Base-by-base conservation (phyloP, 1,140 invertebrate species). In the Lutraria rhynchaena region DNA sequence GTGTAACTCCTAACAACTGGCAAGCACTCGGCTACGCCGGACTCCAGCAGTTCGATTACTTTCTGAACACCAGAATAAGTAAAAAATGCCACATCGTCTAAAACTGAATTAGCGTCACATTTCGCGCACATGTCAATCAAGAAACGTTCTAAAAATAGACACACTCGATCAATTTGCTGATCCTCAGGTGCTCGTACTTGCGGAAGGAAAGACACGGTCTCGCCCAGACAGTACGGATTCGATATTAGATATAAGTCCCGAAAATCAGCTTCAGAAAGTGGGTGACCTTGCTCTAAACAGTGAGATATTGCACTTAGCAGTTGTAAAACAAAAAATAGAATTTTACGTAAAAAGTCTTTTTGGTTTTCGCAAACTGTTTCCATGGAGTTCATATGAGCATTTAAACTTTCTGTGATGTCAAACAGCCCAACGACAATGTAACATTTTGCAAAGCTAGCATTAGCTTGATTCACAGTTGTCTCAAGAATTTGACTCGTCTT, bases 301-400 rank as follows among this genome's bases (percentile, higher is more conserved):
- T 90, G 88, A 29, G 87, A 88, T 77, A 90, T 89, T 70, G 88
- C 88, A 85, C 89, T 90, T 24, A 90, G 67, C 22, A 90, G 75
- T 70, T 90, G 89, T 22, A 89, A 75, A 37, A 88, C 75, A 37
- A 84, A 83, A 58, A 86, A 88, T n/a, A 89, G 69, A 24, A 89
- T 61, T 61, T 86, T 85, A 33, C 78, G 81, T 49, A 89, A 55
- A 75, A 87, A 89, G 17, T 85, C 84, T 51, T 81, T 78, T 33
- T 85, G 85, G 55, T 89, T 87, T 46, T 86, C 85, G 27, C 82
- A 60, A 69, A 86, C 46, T 61, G 88, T 84, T 76, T 88, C 81
- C 27, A 89, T 58, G 24, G 85, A 49, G 11, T 82, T 69, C 37
- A 90, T 74, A 69, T 90, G 87, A 55, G 82, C 82, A 35, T 81